Conservation (phyloP, 2,797 vertebrate genomes). For the Phataginus tricuspis region DNA sequence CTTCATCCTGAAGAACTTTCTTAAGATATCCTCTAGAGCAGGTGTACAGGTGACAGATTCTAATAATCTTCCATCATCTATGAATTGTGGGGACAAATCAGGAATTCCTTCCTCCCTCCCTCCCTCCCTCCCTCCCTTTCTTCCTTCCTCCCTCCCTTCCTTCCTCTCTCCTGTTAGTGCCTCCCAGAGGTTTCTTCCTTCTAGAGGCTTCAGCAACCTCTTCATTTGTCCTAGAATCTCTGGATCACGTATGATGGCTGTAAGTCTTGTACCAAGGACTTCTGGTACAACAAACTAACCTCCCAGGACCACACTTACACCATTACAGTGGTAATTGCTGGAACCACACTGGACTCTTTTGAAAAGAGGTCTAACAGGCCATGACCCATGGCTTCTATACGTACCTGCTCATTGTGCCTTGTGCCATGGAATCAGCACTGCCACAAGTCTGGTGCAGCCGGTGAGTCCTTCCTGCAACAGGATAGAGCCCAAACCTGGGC, state of each 20-base stretch:
- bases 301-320: neutral
- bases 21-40: neutral
- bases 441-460: neutral
- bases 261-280: neutral
- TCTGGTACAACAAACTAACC: neutral
- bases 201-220: neutral
- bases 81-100: neutral
- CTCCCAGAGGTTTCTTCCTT: neutral
- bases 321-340: neutral
- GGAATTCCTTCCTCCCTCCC: neutral
- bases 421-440: neutral
- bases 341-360: neutral
- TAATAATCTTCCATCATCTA: neutral
- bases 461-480: neutral
- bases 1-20: neutral
- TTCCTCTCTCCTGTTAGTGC: neutral
- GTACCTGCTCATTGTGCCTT: too few species aligned
- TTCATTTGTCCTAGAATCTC: neutral
- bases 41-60: neutral
- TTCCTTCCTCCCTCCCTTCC: neutral
- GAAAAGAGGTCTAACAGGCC: neutral
- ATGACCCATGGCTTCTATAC: neutral
- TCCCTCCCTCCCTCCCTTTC: neutral
- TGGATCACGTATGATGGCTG: neutral
- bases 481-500: neutral